Conservation (phyloP, 2,888 invertebrate species). For the Nyleta sp. region DNA sequence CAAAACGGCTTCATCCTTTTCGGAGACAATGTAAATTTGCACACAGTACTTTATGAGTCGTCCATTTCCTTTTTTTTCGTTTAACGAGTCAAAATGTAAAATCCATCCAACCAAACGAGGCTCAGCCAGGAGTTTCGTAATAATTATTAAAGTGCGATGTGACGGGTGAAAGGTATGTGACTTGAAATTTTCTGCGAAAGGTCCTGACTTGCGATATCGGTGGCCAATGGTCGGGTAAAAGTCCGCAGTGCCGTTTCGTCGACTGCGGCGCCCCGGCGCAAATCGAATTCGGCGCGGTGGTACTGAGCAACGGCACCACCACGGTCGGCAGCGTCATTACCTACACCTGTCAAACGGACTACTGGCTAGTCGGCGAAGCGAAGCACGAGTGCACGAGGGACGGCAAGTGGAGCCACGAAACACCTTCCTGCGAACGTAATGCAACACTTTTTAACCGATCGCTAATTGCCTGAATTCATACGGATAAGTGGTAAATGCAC, state of each 20-base stretch:
- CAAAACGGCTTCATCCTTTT: slow-evolving; percentile 92
- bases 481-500: slow-evolving; percentile 23
- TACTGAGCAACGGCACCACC: slow-evolving; percentile 90
- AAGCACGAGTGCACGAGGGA: slow-evolving; percentile 90
- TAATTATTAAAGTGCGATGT: slow-evolving; percentile 45
- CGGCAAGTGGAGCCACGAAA: slow-evolving; percentile 93
- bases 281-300: slow-evolving; percentile 89
- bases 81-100: too few relatives aligned
- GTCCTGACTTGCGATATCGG: slow-evolving; percentile 92
- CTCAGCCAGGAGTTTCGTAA: slow-evolving; percentile 16
- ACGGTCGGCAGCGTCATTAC: slow-evolving; percentile 91
- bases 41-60: not conserved
- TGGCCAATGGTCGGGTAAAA: slow-evolving; percentile 91
- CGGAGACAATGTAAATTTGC: slow-evolving; percentile 87
- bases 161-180: slow-evolving; percentile 63
- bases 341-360: slow-evolving; percentile 91
- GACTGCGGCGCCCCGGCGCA: slow-evolving; percentile 93
- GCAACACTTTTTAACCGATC: slow-evolving; percentile 53
- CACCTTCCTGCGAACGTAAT: slow-evolving; percentile 93
- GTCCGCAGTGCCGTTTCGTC: slow-evolving; percentile 93
- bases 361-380: slow-evolving; percentile 90
- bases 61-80: too few relatives aligned
- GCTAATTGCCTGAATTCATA: slow-evolving; percentile 22
- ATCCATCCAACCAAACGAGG: too few relatives aligned
- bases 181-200: slow-evolving; percentile 81